Evolutionary conservation across 2,888 invertebrate genomes (phyloP), one percentile per base, ranked within the genome.

Genomic region (Drosophila rellima): DNA sequence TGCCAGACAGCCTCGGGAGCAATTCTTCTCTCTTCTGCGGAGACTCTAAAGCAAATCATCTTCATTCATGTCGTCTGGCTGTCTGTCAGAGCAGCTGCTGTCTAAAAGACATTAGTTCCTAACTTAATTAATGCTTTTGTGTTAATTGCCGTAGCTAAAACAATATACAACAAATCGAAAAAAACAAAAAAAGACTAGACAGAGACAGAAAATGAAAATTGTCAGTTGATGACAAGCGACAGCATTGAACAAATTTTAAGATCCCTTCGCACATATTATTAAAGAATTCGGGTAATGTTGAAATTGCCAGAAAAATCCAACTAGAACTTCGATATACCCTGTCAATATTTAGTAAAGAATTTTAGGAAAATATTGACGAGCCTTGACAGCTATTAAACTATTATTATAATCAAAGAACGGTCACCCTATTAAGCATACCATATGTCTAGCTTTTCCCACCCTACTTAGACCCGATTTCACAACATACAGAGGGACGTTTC

Each of bases 121-220:
- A 86, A 75, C 88, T 88, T 86, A 88, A 88, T 84, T 84, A 84
- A 86, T 84, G 83, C 88, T 84, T 82, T 80, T 85, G 78, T 85
- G 86, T 88, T 84, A 85, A 84, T 84, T 84, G 72, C 82, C 78
- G 18, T 62, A 50, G 44, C 67, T 66, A 40, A 69, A 70, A 73
- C 57, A 63, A 73, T 67, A 47, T 26, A 47, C 56, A 35, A 47
- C 17, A 47, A 59, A 35, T 59, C 29, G 4, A 59, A 18, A 11
- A 55, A 15, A 2, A 44, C 51, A 47, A 72, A 66, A 39, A 70
- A 37, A 26, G 20, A 52, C 44, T 35, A 35, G 11, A 20, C n/a
- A 13, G 3, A n/a, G 42, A 33, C 20, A 33, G 17, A 74, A 57
- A 59, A 39, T 39, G n/a, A 13, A 17, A 39, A 26, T 57, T 56